Base-by-base conservation (phyloP, 2,888 invertebrate species). In the Merodon equestris region DNA sequence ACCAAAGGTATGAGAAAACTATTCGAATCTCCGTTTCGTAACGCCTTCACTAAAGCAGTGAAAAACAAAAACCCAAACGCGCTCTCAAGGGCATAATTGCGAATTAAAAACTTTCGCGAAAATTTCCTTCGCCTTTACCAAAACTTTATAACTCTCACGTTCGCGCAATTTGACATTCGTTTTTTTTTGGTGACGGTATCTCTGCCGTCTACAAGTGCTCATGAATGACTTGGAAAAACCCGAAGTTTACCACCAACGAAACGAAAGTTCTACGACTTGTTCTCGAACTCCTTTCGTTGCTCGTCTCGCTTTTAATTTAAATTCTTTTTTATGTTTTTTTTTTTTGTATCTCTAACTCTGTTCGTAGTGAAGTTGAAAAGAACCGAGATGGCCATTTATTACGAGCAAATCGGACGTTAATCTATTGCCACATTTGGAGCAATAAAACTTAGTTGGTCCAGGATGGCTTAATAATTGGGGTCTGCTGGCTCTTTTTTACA, bases 31-130 rank as follows among this genome's bases (percentile, higher is more conserved):
- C 34, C 13, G 18, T 34, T 51, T 48, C 42, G 14, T 48, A 50
- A 27, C 42, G 10, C 27, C n/a, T 13, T 18, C 18, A 14, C n/a
- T 13, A 12, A 27, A 42, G 34, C 12, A 27, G 7, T 27, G 27
- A 27, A 27, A 27, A 27, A 27, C n/a, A 27, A 27, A 27, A 27
- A 27, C 27, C 7, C 27, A 27, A 7, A 27, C 27, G 27, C 27
- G 27, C 61, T 50, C 61, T 61, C 71, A 56, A 61, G 70, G 70
- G 19, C 61, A 71, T 71, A 71, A 71, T 71, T 71, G 61, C 61
- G 56, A 71, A 71, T 71, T 71, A 71, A 71, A 70, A 71, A 71
- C 71, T 71, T 71, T 60, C 45, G n/a, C 3, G 3, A 7, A 14
- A 53, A 38, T 61, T 70, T 34, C 40, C 17, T 34, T 45, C 9